Conservation (phyloP, 2,113 vertebrate species). For the Plecturocebus donacophilus region DNA sequence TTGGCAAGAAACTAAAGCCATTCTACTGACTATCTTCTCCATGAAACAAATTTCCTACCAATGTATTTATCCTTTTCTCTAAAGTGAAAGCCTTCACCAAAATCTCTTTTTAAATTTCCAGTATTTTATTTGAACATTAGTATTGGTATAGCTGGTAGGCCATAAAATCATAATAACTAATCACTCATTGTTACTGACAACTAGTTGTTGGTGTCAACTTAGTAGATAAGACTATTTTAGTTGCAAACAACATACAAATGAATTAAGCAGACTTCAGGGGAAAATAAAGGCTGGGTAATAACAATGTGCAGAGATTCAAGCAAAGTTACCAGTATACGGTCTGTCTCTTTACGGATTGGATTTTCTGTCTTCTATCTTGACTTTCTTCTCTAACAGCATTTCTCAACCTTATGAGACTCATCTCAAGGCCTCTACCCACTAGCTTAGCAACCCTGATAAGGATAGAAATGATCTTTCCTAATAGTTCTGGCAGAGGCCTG, state of each 20-base stretch:
- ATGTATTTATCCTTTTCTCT: not conserved
- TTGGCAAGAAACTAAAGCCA: not conserved
- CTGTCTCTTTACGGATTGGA: not conserved
- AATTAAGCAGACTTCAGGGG: not conserved
- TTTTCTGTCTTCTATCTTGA: not conserved
- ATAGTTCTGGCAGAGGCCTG: not conserved
- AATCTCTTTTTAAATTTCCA: not conserved
- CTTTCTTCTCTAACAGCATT: not conserved
- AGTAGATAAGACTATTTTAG: not conserved
- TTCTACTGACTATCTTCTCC: not conserved
- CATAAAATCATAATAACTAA: not conserved
- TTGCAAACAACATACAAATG: not conserved
- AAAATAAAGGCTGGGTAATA: not conserved
- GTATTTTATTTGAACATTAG: not conserved
- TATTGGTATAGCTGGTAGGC: not conserved
- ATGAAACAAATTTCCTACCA: not conserved
- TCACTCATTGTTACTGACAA: not conserved
- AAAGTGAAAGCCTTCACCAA: not conserved
- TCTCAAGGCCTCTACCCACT: not conserved
- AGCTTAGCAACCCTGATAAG: not conserved
- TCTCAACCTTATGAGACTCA: not conserved
- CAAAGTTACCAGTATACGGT: not conserved
- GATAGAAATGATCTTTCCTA: not conserved
- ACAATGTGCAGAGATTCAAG: not conserved
- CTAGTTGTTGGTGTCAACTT: not conserved